A percentile compares a stretch with the other conserved stretches of the same genome.
phyloP scores from a whole-genome alignment of 1,140 invertebrate genomes.

The Drosophila biarmipes region DNA sequence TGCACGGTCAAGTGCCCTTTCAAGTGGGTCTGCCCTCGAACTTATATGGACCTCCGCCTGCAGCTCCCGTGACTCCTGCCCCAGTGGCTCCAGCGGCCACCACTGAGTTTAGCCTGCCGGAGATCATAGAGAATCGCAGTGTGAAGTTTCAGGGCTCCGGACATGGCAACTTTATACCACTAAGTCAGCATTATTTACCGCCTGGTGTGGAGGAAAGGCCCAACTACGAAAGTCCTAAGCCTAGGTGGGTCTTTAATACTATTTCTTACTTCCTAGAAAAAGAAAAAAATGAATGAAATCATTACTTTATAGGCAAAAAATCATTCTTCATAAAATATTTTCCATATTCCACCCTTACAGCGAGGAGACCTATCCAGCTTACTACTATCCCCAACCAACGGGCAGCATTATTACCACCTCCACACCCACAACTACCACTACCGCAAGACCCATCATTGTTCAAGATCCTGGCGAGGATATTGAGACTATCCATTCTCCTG shows the following conservation, averaged over 20 bases:
- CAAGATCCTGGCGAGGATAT: conserved; percentile 56
- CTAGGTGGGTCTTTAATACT: conserved; percentile 33
- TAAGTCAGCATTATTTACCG: conserved; percentile 68
- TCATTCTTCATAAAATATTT: background rate
- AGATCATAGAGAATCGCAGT: conserved; percentile 76
- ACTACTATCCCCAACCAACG: conserved; percentile 58
- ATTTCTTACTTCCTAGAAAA: too few relatives aligned
- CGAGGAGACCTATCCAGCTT: conserved; percentile 45
- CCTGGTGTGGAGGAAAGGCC: conserved; percentile 62
- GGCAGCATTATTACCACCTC: conserved; percentile 38
- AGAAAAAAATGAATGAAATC: too few relatives aligned
- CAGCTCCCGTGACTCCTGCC: conserved; percentile 30
- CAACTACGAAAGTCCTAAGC: conserved; percentile 69
- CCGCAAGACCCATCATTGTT: conserved; percentile 60
- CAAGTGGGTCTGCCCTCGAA: conserved; percentile 29
- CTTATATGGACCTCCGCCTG: conserved; percentile 40
- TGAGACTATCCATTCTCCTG: conserved; percentile 31
- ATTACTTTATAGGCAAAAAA: background rate
- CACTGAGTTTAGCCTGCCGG: conserved; percentile 70
- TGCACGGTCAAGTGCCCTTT: conserved; percentile 43
- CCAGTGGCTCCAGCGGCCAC: conserved; percentile 36
- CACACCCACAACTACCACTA: conserved; percentile 31
- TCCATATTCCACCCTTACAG: conserved; percentile 1
- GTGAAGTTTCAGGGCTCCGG: conserved; percentile 32
- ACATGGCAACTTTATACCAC: conserved; percentile 66